Evolutionary conservation across 2,797 vertebrate species (phyloP), one percentile per base, ranked within the genome.

Genomic region (Ispidina picta): DNA sequence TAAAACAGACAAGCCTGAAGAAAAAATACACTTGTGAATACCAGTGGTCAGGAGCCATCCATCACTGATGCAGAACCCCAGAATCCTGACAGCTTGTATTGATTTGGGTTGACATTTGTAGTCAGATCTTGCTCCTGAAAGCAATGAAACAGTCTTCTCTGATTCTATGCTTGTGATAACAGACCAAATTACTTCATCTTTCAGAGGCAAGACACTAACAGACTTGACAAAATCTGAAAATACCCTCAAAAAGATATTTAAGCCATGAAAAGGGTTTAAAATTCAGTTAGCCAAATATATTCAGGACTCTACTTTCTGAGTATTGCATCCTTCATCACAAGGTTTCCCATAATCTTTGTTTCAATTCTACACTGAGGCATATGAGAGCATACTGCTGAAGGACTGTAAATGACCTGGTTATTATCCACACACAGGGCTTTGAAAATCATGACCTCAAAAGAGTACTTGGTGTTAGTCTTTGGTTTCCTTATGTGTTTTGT

Each of bases 21-120:
- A 33, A 92, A 93, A 92, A 90, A 91, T 72, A 83, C 81, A 37
- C 56, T 92, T 94, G 83, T 89, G 92, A 94, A 95, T 92, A 93
- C 41, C 63, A 92, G 78, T 82, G 91, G 90, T 92, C 75, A 91
- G 83, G 54, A 91, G 9, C 25, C 59, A 96, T 96, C 82, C 79
- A 88, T 96, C 81, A 95, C 33, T 89, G 90, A 86, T 52, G 66
- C 35, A 91, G 76, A 95, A 62, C 35, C 35, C 81, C 87, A 91
- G 83, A 94, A 95, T 89, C 90, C 46, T 88, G 76, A 95, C 93
- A 89, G 83, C 28, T 28, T 89, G 65, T 93, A 89, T 54, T 66
- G 82, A 65, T 91, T 91, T 93, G 49, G 71, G 91, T 94, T 89
- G 73, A 94, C 96, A 84, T 94, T 95, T 92, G 73, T 58, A 97